Conservation (phyloP, 1,140 invertebrate genomes). For the Nomia melanderi region DNA sequence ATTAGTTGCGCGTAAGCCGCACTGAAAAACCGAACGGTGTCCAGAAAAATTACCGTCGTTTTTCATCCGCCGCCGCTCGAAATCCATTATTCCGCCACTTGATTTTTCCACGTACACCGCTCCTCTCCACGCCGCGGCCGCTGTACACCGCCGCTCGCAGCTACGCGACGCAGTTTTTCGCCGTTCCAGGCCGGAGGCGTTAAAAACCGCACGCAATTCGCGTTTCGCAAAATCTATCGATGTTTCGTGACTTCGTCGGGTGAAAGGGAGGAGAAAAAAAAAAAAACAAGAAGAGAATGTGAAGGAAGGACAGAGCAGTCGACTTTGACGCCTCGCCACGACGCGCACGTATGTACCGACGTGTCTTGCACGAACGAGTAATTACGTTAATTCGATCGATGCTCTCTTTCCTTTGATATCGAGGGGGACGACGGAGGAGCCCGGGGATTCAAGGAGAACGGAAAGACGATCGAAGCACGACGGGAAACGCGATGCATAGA, state of each 20-base stretch:
- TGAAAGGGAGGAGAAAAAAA: too few species aligned
- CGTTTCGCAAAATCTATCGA: constrained; percentile 26
- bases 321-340: constrained; percentile 28
- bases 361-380: constrained; percentile 45
- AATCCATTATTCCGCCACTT: constrained; percentile 44
- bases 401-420: constrained; percentile 28
- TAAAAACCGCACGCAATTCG: constrained; percentile 33
- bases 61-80: constrained; percentile 58
- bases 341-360: constrained; percentile 8
- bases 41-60: constrained; percentile 62
- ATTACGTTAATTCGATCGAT: constrained; percentile 50
- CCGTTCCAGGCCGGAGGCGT: background rate
- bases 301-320: background rate
- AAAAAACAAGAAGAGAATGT: too few species aligned
- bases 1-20: constrained; percentile 78
- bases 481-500: constrained; percentile 9
- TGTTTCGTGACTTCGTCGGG: constrained; percentile 5
- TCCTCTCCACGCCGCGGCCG: too few species aligned
- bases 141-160: background rate
- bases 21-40: constrained; percentile 65
- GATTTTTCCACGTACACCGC: constrained; percentile 21
- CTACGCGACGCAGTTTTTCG: background rate
- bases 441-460: constrained; percentile 6
- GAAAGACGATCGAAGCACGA: constrained; percentile 13
- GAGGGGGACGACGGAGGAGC: background rate